Evolutionary conservation across 1,140 invertebrate species (phyloP).

Genomic region (Campodea augens): DNA sequence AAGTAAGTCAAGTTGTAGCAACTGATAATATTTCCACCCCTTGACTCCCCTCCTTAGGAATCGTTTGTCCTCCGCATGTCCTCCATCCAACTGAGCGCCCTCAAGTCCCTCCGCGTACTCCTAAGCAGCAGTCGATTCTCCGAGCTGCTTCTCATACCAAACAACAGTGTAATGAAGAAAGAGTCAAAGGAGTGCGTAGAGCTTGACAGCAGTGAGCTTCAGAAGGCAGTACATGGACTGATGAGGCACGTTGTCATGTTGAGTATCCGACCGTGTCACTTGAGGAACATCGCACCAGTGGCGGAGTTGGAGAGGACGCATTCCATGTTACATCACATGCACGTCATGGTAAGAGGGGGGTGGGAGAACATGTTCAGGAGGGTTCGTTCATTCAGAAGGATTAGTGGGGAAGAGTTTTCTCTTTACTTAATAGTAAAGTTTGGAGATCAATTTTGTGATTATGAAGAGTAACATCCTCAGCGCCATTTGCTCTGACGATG

Average conservation of each 20-base stretch:
- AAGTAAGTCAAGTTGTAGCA: too few species aligned
- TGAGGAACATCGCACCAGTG: conserved; percentile 15
- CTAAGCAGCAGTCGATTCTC: conserved; percentile 30
- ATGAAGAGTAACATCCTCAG: too few species aligned
- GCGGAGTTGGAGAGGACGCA: conserved; percentile 25
- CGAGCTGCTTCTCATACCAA: conserved; percentile 34
- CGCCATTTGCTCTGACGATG: too few species aligned
- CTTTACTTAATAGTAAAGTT: too few species aligned
- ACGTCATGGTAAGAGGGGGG: too few species aligned
- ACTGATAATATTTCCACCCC: too few species aligned
- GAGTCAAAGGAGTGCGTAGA: conserved; percentile 18
- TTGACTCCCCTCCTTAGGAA: too few species aligned
- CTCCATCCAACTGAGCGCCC: conserved; percentile 33
- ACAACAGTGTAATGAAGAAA: conserved; percentile 14
- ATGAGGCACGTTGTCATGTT: conserved; percentile 20
- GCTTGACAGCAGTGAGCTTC: too few species aligned
- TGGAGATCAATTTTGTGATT: too few species aligned
- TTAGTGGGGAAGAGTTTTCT: too few species aligned
- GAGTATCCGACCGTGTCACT: conserved; percentile 15
- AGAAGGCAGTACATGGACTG: conserved; percentile 15
- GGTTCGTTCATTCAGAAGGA: too few species aligned
- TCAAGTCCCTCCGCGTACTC: conserved; percentile 32
- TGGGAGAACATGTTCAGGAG: too few species aligned
- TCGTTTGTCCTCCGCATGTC: conserved; percentile 25
- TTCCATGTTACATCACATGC: conserved; percentile 21